Percentiles rank a stretch among this genome's conserved stretches.
Conservation (phyloP, 2,888 invertebrate species). For the Nephrotoma flavescens region DNA sequence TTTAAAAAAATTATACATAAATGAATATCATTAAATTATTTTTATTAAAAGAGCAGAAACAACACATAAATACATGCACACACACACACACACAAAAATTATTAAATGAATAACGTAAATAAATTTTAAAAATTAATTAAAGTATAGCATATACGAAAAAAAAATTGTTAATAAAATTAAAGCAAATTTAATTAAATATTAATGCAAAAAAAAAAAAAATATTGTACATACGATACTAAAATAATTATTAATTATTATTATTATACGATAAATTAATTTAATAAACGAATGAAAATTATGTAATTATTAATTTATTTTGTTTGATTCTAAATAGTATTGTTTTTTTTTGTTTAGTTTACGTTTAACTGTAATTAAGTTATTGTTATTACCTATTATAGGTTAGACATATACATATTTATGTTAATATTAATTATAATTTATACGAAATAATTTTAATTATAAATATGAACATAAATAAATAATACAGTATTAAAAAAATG, state of each 20-base stretch:
- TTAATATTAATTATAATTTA: neutral
- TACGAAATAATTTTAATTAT: neutral
- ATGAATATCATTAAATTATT: neutral
- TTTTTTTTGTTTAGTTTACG: neutral
- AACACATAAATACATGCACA: neutral
- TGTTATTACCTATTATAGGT: neutral
- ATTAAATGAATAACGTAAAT: neutral
- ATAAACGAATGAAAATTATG: neutral
- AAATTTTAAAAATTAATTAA: neutral
- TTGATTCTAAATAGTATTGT: neutral
- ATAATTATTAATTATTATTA: neutral
- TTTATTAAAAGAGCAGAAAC: neutral
- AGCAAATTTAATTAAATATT: neutral
- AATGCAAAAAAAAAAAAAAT: neutral
- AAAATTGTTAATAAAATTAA: neutral
- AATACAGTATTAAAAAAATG: neutral
- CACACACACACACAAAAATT: neutral
- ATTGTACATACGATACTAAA: neutral
- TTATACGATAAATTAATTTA: neutral
- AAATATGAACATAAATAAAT: neutral
- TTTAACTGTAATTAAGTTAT: too few species aligned
- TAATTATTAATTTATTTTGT: neutral
- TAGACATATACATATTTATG: neutral
- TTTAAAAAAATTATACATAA: neutral
- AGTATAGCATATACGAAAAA: neutral